These are phyloP conservation scores for Nothobranchius furzeri DNA, from an alignment of 2,113 vertebrate genomes.

Conservation along the genomic window DNA sequence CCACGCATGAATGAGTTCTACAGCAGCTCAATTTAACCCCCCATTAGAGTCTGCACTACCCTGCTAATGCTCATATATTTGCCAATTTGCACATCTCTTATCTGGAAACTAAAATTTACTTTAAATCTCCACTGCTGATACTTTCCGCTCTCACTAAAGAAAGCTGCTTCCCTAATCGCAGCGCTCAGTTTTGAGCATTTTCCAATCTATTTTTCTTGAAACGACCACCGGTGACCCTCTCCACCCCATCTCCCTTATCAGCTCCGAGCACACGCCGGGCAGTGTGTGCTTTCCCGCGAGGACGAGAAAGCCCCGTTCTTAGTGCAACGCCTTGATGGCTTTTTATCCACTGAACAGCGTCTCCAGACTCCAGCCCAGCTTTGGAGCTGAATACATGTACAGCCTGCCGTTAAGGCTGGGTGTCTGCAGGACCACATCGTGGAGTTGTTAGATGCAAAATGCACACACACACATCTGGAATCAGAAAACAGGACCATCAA, in stretches of 20 bases:
- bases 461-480: constrained; percentile 20
- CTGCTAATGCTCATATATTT: not conserved
- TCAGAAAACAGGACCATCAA: constrained; percentile 34
- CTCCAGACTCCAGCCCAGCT: constrained; percentile 44
- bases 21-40: not conserved
- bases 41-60: not conserved
- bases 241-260: constrained; percentile 75
- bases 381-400: constrained; percentile 53
- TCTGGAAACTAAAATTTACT: constrained; percentile 8
- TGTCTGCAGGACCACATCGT: constrained; percentile 28
- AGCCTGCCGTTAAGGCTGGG: constrained; percentile 10
- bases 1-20: not conserved
- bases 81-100: not conserved
- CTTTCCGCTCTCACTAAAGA: not conserved
- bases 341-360: constrained; percentile 62
- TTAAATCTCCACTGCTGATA: not conserved
- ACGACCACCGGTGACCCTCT: constrained; percentile 55
- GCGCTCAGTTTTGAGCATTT: constrained; percentile 33
- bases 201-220: constrained; percentile 34
- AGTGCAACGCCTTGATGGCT: constrained; percentile 55
- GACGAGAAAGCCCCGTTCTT: constrained; percentile 60
- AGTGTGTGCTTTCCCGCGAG: constrained; percentile 53
- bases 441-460: constrained; percentile 25
- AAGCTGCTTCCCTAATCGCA: constrained; percentile 29
- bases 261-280: constrained; percentile 61